Conservation (phyloP, 2,113 vertebrate genomes). For the Propithecus coquereli region DNA sequence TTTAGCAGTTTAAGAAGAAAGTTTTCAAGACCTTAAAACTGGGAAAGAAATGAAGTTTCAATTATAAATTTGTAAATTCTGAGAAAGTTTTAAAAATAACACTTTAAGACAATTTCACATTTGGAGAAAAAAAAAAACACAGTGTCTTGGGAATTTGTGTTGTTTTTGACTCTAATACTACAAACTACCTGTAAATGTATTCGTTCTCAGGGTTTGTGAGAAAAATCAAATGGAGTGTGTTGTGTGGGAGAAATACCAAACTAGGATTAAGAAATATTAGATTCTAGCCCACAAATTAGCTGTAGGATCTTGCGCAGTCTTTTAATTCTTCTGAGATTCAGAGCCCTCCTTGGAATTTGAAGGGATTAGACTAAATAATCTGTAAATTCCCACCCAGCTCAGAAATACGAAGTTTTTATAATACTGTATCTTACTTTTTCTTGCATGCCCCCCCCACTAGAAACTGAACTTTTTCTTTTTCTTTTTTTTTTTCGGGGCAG, state of each 20-base stretch:
- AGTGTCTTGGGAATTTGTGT: neutral
- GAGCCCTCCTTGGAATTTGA: neutral
- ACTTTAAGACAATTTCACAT: slow-evolving; percentile 30
- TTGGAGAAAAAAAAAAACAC: neutral
- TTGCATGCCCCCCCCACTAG: neutral
- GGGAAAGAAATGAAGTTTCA: slow-evolving; percentile 22
- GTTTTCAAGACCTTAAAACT: neutral
- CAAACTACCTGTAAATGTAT: neutral
- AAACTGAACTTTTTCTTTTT: neutral
- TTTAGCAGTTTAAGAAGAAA: neutral
- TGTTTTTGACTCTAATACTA: neutral
- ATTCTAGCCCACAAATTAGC: neutral
- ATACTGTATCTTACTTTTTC: neutral
- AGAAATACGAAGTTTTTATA: slow-evolving; percentile 3
- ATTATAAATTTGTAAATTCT: slow-evolving; percentile 14
- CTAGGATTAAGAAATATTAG: neutral
- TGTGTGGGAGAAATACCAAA: slow-evolving; percentile 1
- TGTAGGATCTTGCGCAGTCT: neutral
- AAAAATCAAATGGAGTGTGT: slow-evolving; percentile 27
- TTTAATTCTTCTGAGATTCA: neutral
- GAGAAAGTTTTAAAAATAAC: slow-evolving; percentile 44
- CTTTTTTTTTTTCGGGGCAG: neutral
- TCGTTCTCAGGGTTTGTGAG: neutral
- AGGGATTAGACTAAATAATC: neutral
- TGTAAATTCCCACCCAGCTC: neutral